Percentiles rank a stretch among this genome's conserved stretches.
Evolutionary conservation across 2,797 vertebrate genomes (phyloP).

Genomic region (Lithobates pipiens): DNA sequence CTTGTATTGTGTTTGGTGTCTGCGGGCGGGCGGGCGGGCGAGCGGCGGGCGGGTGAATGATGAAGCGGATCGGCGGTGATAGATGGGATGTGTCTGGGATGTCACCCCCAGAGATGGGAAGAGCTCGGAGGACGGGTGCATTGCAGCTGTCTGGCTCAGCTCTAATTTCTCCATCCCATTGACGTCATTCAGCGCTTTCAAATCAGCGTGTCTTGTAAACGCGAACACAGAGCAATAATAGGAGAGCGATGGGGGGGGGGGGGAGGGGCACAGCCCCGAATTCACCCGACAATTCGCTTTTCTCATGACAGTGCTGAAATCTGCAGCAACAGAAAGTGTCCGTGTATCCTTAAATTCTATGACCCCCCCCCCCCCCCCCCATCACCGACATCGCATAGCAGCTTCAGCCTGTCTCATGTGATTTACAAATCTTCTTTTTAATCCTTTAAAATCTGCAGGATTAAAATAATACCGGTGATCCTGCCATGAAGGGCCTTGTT

Average conservation of each 20-base stretch:
- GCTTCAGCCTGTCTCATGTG: too few species aligned
- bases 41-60: slow-evolving; percentile 59
- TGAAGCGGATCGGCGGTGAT: slow-evolving; percentile 67
- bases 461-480: too few species aligned
- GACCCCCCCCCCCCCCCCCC: too few species aligned
- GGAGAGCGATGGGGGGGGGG: slow-evolving; percentile 49
- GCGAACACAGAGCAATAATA: slow-evolving; percentile 64
- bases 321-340: neutral
- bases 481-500: too few species aligned
- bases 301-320: neutral
- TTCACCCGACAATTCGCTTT: slow-evolving; percentile 45
- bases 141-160: slow-evolving; percentile 70
- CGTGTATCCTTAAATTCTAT: neutral
- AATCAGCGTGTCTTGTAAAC: slow-evolving; percentile 66
- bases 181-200: slow-evolving; percentile 77
- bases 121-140: slow-evolving; percentile 66
- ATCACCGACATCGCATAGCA: too few species aligned
- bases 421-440: too few species aligned
- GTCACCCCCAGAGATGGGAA: slow-evolving; percentile 72
- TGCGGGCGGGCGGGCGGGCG: slow-evolving; percentile 41
- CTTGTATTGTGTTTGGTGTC: slow-evolving; percentile 22
- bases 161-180: slow-evolving; percentile 72
- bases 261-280: slow-evolving; percentile 53
- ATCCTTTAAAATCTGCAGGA: too few species aligned
- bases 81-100: slow-evolving; percentile 71